phyloP scores from a whole-genome alignment of 2,797 vertebrate species.

The Ambastaia sidthimunki region DNA sequence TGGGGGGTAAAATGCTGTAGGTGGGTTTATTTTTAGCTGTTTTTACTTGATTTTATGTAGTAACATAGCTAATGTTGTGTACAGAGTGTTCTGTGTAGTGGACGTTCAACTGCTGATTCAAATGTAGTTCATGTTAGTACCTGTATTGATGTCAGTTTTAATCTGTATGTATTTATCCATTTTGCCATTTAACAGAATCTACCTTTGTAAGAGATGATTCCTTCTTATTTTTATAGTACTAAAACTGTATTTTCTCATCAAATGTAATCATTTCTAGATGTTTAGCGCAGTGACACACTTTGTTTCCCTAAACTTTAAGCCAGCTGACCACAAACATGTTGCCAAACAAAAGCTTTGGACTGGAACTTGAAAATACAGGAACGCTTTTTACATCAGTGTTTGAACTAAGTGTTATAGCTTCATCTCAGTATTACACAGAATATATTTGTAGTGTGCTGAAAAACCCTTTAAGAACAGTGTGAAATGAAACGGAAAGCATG shows the following conservation, averaged over 20 bases:
- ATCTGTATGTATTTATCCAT: constrained; percentile 71
- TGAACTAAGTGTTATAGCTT: constrained; percentile 58
- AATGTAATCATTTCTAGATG: constrained; percentile 69
- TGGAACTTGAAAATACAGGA: constrained; percentile 78
- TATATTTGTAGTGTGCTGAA: constrained; percentile 54
- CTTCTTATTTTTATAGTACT: constrained; percentile 66
- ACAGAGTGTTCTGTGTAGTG: constrained; percentile 74
- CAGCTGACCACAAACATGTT: constrained; percentile 75
- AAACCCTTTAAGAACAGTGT: constrained; percentile 41
- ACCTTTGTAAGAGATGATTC: constrained; percentile 71
- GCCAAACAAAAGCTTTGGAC: constrained; percentile 80
- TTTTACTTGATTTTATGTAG: constrained; percentile 70
- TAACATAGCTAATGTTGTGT: constrained; percentile 69
- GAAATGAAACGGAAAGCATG: constrained; percentile 34
- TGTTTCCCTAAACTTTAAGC: constrained; percentile 58
- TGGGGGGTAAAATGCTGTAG: constrained; percentile 43
- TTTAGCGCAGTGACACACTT: constrained; percentile 65
- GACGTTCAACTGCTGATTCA: constrained; percentile 71
- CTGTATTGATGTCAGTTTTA: constrained; percentile 74
- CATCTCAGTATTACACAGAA: constrained; percentile 46
- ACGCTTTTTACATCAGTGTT: constrained; percentile 62
- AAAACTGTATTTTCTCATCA: constrained; percentile 70
- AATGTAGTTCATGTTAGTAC: constrained; percentile 72
- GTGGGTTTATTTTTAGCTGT: constrained; percentile 60
- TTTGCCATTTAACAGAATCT: constrained; percentile 74